A percentile compares a stretch with the other conserved stretches of the same genome.
These are phyloP conservation scores for Aurelia sp. DNA, from an alignment of 30 jellyfish, hydroid and myxozoan genomes.

Conservation along the genomic window DNA sequence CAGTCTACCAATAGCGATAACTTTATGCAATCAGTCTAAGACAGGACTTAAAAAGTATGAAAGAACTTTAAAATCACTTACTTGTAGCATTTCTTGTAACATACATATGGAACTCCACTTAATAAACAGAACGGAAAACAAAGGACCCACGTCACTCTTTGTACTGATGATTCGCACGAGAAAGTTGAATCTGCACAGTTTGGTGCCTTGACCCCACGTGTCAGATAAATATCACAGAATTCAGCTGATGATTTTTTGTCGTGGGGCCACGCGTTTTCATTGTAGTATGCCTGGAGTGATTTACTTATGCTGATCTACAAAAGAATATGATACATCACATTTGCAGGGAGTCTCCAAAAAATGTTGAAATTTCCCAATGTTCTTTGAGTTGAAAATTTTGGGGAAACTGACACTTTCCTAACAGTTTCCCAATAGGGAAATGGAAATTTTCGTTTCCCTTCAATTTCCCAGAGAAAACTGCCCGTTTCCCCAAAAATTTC, in stretches of 20 bases:
- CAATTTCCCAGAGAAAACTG: too few species aligned
- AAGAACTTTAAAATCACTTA: background rate
- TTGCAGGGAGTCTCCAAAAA: too few species aligned
- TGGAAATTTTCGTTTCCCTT: too few species aligned
- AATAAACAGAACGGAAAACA: conserved; percentile 75
- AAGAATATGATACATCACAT: background rate
- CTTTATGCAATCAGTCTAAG: too few species aligned
- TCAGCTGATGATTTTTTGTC: conserved; percentile 6
- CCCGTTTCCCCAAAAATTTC: too few species aligned
- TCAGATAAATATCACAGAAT: conserved; percentile 68
- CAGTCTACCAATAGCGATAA: too few species aligned
- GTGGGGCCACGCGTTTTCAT: conserved; percentile 45
- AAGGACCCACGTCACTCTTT: conserved; percentile 59
- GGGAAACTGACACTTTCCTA: too few species aligned
- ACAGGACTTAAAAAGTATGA: too few species aligned
- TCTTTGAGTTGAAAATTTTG: too few species aligned
- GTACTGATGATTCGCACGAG: conserved; percentile 53
- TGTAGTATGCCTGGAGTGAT: conserved; percentile 67
- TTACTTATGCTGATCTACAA: conserved; percentile 66
- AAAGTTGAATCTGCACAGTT: conserved; percentile 71
- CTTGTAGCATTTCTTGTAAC: conserved; percentile 79
- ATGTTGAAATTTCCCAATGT: too few species aligned
- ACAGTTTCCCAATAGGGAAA: too few species aligned
- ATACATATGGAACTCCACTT: conserved; percentile 69
- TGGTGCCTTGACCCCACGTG: conserved; percentile 88